phyloP scores from a whole-genome alignment of 35 echinoderm and acorn worm genomes.

The Chiridota heheva region DNA sequence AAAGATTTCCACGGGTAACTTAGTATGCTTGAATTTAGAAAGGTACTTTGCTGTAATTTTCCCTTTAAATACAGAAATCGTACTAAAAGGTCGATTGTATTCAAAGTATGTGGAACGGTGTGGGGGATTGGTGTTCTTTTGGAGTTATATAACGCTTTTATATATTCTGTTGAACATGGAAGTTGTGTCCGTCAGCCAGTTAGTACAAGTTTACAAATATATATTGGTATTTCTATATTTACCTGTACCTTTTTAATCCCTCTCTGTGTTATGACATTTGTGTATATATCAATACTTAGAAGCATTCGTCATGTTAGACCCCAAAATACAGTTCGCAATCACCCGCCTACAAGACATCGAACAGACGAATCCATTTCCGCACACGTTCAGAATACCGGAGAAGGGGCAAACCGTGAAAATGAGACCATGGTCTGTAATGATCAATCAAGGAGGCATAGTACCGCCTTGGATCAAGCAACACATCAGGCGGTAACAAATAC shows the following conservation, averaged over 20 bases:
- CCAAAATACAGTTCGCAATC: no score
- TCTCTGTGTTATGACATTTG: neutral
- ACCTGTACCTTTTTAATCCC: neutral
- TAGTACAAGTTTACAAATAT: neutral
- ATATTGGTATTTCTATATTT: neutral
- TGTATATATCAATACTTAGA: conserved; percentile 2
- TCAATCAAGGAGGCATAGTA: no score
- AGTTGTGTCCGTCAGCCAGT: neutral
- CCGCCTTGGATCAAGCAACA: no score
- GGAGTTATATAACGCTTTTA: neutral
- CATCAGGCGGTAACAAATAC: no score
- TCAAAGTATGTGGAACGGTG: neutral
- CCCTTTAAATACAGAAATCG: neutral
- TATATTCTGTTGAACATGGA: neutral
- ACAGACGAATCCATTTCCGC: no score
- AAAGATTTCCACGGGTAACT: conserved; percentile 9
- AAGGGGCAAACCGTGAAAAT: no score
- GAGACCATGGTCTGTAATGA: no score
- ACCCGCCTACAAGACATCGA: no score
- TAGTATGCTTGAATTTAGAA: conserved; percentile 1
- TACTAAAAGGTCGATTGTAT: neutral
- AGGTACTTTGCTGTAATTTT: conserved; percentile 20
- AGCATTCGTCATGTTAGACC: neutral
- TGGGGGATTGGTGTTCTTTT: neutral
- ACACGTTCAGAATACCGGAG: no score